A percentile compares a stretch with the other conserved stretches of the same genome.
phyloP scores from a whole-genome alignment of 2,888 invertebrate species.

The Ashinkailepas kermadecensis region DNA sequence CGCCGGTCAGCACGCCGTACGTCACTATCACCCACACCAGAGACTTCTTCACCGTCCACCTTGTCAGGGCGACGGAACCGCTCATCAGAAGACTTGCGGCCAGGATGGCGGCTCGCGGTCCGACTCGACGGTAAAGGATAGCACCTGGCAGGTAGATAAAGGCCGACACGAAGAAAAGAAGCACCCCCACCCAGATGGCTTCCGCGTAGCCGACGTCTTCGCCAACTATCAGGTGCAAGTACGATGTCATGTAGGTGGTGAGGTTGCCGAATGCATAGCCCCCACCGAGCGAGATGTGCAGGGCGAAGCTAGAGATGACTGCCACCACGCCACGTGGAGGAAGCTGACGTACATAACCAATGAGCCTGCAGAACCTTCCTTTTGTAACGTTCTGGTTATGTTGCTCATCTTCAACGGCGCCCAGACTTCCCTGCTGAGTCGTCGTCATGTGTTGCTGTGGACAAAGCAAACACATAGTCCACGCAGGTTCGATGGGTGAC shows the following conservation, averaged over 20 bases:
- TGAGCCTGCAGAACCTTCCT: no score
- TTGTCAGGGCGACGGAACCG: background rate
- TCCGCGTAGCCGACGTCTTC: background rate
- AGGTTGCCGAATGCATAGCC: conserved; percentile 35
- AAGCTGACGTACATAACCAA: no score
- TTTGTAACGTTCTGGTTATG: no score
- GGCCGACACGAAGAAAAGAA: background rate
- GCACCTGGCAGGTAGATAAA: background rate
- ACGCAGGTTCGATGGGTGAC: no score
- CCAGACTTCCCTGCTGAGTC: no score
- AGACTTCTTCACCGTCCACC: background rate
- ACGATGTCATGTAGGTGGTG: conserved; percentile 37
- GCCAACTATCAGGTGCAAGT: conserved; percentile 32
- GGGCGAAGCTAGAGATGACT: conserved; percentile 31
- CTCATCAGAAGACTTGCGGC: background rate
- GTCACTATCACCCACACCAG: background rate
- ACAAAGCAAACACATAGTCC: no score
- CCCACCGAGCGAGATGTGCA: conserved; percentile 33
- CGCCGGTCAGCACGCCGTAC: background rate
- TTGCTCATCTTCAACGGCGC: no score
- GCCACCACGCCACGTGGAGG: background rate
- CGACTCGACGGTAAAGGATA: background rate
- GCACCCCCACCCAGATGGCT: background rate
- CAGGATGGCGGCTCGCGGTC: background rate
- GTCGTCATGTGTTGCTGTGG: no score